Percentiles rank a stretch among this genome's conserved stretches.
phyloP scores from a whole-genome alignment of 53 echinoderm and acorn worm species.

The Mesocentrotus franciscanus region DNA sequence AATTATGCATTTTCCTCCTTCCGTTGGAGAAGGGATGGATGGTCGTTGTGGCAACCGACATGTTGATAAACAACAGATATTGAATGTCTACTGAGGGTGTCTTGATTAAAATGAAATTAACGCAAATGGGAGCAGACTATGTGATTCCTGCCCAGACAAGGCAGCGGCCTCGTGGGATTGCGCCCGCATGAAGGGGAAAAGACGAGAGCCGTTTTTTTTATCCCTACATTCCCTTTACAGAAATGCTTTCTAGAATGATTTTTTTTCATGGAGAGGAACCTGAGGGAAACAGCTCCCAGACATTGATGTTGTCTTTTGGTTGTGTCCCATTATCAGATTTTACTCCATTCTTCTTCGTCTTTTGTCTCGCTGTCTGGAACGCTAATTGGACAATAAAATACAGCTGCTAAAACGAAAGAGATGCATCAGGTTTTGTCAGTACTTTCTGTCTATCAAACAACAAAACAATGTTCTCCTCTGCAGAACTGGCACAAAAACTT shows the following conservation, averaged over 20 bases:
- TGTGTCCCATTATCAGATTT: conserved; percentile 24
- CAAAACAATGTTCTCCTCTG: neutral
- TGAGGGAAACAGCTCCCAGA: conserved; percentile 37
- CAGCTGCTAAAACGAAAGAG: neutral
- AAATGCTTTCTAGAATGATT: neutral
- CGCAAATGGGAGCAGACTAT: conserved; percentile 53
- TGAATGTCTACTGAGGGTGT: conserved; percentile 55
- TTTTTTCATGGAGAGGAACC: neutral
- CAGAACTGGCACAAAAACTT: neutral
- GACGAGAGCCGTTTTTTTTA: neutral
- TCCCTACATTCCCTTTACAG: neutral
- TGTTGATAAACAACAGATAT: conserved; percentile 61
- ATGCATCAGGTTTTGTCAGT: neutral
- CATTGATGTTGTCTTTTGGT: conserved; percentile 18
- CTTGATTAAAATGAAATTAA: conserved; percentile 56
- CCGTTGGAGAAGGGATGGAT: conserved; percentile 28
- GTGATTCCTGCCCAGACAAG: conserved; percentile 49
- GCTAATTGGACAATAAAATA: conserved; percentile 28
- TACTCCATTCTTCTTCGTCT: conserved; percentile 23
- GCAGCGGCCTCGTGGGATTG: neutral
- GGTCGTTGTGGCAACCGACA: conserved; percentile 47
- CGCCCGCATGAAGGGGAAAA: neutral
- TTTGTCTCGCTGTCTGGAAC: conserved; percentile 32
- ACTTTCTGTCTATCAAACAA: neutral
- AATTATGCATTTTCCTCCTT: conserved; percentile 58